Evolutionary conservation across 2,888 invertebrate genomes (phyloP), one percentile per base, ranked within the genome.

Genomic region (Kuschelorhynchus macadamiae): DNA sequence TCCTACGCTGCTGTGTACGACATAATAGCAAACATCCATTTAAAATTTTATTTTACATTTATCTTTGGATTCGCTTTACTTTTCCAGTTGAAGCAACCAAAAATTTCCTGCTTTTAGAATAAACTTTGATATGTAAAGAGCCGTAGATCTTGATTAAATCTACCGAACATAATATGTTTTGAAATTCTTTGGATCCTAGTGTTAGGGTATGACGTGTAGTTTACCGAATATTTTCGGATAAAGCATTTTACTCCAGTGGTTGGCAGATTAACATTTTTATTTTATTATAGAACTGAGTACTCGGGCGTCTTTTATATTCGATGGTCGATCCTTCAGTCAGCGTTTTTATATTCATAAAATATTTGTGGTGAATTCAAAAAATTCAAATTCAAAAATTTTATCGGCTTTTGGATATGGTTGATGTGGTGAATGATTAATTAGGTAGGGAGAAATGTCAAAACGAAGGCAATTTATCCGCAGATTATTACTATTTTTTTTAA

Each of bases 101-200:
- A 65, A 67, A 68, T 65, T 65, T 69, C 69, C 69, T 56, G 65
- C 69, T 61, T 65, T 60, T 50, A 66, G 67, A 67, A 57, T 62
- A 66, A 67, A 62, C 66, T 70, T 61, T 66, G 63, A 70, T 63
- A 67, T 62, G 63, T 66, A 67, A 66, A 67, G 66, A 62, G 47
- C 66, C 66, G 57, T 70, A 70, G 52, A 64, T 67, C 67, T 59
- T 70, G 70, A 70, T 70, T 70, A 67, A 70, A 67, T 70, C 64
- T 64, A 67, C 70, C 65, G 69, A 60, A 67, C 61, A 59, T 70
- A 70, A 67, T 70, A 70, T 62, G 70, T 63, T 70, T 66, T 63
- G 55, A 70, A 63, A 67, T 70, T 70, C 67, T 67, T 67, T 59
- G 49, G 65, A 69, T 67, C 61, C 56, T 59, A 62, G 57, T 67